phyloP scores from a whole-genome alignment of 1,140 invertebrate genomes.

The Campoletis sonorensis region DNA sequence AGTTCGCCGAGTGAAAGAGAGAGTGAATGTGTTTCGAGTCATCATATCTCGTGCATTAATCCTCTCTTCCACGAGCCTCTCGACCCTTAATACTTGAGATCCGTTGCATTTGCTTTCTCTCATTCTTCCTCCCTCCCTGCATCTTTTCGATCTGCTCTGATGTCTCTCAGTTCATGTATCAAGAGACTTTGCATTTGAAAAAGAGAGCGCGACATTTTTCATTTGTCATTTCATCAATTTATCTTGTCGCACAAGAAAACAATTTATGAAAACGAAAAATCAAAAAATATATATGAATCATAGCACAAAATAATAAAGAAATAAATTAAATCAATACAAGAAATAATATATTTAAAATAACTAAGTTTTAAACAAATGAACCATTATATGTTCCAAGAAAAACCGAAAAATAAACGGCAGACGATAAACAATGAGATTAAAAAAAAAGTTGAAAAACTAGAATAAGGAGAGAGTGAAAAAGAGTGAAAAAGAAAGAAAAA shows the following conservation, averaged over 20 bases:
- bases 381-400: too few relatives aligned
- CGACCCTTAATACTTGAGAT: slow-evolving; percentile 20
- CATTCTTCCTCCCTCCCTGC: background rate
- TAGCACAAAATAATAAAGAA: too few relatives aligned
- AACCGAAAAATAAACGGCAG: too few relatives aligned
- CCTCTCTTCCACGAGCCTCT: slow-evolving; percentile 36
- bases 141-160: background rate
- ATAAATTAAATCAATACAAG: too few relatives aligned
- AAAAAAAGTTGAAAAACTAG: too few relatives aligned
- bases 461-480: background rate
- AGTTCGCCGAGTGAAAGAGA: background rate
- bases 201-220: background rate
- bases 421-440: too few relatives aligned
- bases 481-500: slow-evolving; percentile 30
- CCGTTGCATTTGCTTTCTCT: slow-evolving; percentile 21
- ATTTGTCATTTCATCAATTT: too few relatives aligned
- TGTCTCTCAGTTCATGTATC: slow-evolving; percentile 50
- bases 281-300: too few relatives aligned
- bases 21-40: background rate
- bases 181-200: slow-evolving; percentile 37
- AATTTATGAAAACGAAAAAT: too few relatives aligned
- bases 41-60: slow-evolving; percentile 39
- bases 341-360: too few relatives aligned
- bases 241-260: too few relatives aligned
- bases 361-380: too few relatives aligned